Conservation (phyloP, 2,888 invertebrate genomes). For the Drosophila austrosaltans region DNA sequence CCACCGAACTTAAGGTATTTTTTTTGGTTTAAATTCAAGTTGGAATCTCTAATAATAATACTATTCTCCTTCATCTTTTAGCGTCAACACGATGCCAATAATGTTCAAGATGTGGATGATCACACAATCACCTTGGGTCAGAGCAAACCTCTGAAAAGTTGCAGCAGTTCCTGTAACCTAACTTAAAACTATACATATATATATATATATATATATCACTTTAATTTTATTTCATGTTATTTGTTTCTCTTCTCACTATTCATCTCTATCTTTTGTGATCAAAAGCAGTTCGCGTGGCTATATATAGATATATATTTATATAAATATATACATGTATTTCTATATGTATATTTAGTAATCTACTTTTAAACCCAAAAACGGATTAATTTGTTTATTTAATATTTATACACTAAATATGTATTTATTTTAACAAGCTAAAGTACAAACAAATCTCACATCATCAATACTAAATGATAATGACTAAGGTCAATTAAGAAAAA, state of each 20-base stretch:
- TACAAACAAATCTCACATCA: constrained; percentile 74
- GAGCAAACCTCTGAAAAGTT: constrained; percentile 87
- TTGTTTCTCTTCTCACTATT: constrained; percentile 17
- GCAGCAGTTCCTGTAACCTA: constrained; percentile 86
- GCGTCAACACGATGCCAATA: constrained; percentile 89
- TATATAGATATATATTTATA: constrained; percentile 50
- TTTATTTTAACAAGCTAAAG: constrained; percentile 68
- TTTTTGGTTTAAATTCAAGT: not conserved
- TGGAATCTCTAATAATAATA: not conserved
- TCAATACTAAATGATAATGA: constrained; percentile 33
- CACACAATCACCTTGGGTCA: constrained; percentile 89
- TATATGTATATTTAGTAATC: constrained; percentile 6
- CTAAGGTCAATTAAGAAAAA: constrained; percentile 60
- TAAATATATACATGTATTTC: constrained; percentile 4
- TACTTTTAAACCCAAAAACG: constrained; percentile 32
- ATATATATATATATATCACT: not conserved
- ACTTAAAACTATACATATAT: constrained; percentile 65
- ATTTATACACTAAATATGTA: constrained; percentile 55
- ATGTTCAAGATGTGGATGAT: constrained; percentile 86
- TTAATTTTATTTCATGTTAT: constrained; percentile 28
- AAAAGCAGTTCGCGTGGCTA: constrained; percentile 69
- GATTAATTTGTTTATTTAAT: constrained; percentile 49
- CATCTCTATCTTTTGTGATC: constrained; percentile 63
- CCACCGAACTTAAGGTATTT: constrained; percentile 91
- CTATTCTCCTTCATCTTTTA: constrained; percentile 82